These are phyloP conservation scores for Stenoptilia bipunctidactyla DNA, from an alignment of 2,888 invertebrate genomes.

Conservation along the genomic window DNA sequence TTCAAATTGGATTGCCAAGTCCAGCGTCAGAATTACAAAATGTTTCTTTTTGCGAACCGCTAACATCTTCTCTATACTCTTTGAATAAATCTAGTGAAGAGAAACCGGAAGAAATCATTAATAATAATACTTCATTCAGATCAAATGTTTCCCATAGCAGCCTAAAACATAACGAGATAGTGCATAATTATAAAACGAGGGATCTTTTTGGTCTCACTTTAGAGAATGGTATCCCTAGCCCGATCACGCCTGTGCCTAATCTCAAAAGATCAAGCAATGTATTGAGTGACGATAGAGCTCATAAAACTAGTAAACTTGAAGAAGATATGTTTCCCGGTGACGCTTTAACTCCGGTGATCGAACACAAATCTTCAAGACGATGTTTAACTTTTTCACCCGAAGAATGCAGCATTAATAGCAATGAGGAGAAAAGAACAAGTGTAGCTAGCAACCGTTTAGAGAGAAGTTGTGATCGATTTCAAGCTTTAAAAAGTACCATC, in stretches of 20 bases:
- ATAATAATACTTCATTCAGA: slow-evolving; percentile 25
- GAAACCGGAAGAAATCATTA: not conserved
- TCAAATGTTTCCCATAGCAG: slow-evolving; percentile 58
- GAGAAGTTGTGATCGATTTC: slow-evolving; percentile 42
- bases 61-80: slow-evolving; percentile 33
- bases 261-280: slow-evolving; percentile 52
- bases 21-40: slow-evolving; percentile 45
- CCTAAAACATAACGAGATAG: slow-evolving; percentile 35
- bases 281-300: slow-evolving; percentile 51
- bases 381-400: slow-evolving; percentile 73
- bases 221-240: slow-evolving; percentile 65
- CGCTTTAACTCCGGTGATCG: slow-evolving; percentile 53
- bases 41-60: slow-evolving; percentile 39
- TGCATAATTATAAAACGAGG: slow-evolving; percentile 36
- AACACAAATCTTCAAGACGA: slow-evolving; percentile 62
- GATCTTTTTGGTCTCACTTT: slow-evolving; percentile 56
- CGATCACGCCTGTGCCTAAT: slow-evolving; percentile 54
- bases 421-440: slow-evolving; percentile 65
- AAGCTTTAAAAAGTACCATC: slow-evolving; percentile 67
- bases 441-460: slow-evolving; percentile 59
- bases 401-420: slow-evolving; percentile 58
- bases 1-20: slow-evolving; percentile 59
- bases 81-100: slow-evolving; percentile 8
- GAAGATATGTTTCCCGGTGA: slow-evolving; percentile 50
- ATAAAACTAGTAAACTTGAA: slow-evolving; percentile 64